A percentile compares a stretch with the other conserved stretches of the same genome.
phyloP scores from a whole-genome alignment of 2,113 vertebrate species.

The Pionites leucogaster region DNA sequence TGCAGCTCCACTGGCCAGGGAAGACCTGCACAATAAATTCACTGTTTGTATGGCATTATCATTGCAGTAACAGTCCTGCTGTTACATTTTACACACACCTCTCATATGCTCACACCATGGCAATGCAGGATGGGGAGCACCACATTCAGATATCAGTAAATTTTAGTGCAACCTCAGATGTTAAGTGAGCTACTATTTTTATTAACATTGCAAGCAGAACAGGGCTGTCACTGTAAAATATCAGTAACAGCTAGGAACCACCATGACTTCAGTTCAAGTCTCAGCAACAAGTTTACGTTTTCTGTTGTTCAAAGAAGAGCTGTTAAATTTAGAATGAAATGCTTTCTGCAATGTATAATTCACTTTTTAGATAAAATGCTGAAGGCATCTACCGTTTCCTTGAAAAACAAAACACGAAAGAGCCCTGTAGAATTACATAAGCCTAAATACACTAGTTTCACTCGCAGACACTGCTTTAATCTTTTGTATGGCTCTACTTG shows the following conservation, averaged over 20 bases:
- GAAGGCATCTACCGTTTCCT: conserved; percentile 14
- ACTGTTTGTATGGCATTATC: neutral
- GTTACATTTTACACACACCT: neutral
- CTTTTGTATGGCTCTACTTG: conserved; percentile 9
- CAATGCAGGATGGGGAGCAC: neutral
- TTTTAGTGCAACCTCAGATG: neutral
- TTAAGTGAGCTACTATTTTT: conserved; percentile 25
- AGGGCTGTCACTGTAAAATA: conserved; percentile 29
- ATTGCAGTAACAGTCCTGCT: neutral
- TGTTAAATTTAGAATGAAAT: conserved; percentile 40
- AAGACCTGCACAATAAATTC: neutral
- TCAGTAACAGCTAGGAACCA: conserved; percentile 4
- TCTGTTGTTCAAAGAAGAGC: conserved; percentile 27
- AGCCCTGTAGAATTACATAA: neutral
- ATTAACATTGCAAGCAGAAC: neutral
- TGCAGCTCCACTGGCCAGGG: neutral
- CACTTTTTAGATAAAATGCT: conserved; percentile 19
- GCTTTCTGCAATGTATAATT: conserved; percentile 31
- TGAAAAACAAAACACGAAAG: neutral
- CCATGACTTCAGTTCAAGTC: neutral
- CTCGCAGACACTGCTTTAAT: conserved; percentile 3
- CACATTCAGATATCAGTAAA: neutral
- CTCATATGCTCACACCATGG: neutral
- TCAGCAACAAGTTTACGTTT: neutral
- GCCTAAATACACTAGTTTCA: neutral